Conservation (phyloP, 2,888 invertebrate genomes). For the Drosophila greeni region DNA sequence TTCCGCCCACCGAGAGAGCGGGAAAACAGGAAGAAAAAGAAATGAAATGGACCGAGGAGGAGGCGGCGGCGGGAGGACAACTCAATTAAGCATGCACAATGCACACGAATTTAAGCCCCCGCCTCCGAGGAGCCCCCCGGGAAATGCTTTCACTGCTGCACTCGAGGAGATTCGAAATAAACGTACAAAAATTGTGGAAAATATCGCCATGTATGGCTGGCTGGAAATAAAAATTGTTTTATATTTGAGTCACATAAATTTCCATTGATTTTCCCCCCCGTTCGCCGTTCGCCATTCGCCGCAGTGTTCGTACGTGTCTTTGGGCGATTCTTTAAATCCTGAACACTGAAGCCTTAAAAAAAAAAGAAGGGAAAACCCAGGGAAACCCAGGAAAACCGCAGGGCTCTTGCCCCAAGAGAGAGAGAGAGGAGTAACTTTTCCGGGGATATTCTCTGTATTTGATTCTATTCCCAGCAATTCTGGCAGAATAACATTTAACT, state of each 20-base stretch:
- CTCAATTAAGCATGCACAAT: conserved; percentile 72
- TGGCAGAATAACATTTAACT: not conserved
- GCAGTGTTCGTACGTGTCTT: conserved; percentile 48
- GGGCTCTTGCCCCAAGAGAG: not conserved
- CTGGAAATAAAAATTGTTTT: conserved; percentile 49
- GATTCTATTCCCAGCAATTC: not conserved
- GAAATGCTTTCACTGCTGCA: conserved; percentile 60
- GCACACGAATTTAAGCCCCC: conserved; percentile 65
- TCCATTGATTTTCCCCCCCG: conserved; percentile 60
- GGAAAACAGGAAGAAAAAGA: conserved; percentile 18
- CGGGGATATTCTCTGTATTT: not conserved
- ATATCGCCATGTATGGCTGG: conserved; percentile 42
- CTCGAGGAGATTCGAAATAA: conserved; percentile 41
- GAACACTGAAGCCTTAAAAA: not conserved
- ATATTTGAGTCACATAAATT: conserved; percentile 67
- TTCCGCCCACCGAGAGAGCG: conserved; percentile 1
- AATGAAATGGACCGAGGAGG: conserved; percentile 18
- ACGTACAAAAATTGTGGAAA: conserved; percentile 43
- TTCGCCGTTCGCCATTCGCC: not conserved
- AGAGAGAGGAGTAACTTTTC: not conserved
- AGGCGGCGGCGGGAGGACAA: conserved; percentile 27
- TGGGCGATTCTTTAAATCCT: conserved; percentile 33
- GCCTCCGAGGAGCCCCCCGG: conserved; percentile 24
- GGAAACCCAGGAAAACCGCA: not conserved
- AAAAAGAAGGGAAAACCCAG: not conserved